Base-by-base conservation (phyloP, 2,888 invertebrate species). In the Galerucella nymphaeae region DNA sequence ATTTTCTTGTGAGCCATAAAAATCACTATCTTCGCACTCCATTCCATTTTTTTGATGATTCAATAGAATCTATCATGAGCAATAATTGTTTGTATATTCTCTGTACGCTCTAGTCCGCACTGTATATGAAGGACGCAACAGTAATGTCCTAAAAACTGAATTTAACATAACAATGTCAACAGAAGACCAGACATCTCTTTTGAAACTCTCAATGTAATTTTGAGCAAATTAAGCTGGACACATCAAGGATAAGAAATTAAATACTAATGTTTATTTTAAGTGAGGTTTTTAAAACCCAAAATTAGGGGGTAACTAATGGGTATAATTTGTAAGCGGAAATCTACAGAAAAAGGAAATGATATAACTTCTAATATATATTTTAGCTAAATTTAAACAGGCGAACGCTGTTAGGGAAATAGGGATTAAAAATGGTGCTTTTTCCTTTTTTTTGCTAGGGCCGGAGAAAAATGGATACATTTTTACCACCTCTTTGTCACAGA, bases 401-500 rank as follows among this genome's bases (percentile, higher is more conserved):
- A 53, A 53, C 18, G 53, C 16, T 16, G 48, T 48, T 6, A 48
- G 48, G 18, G 53, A 53, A 53, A 53, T 53, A 3, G 53, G 53
- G 53, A 53, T 53, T 53, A 53, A 53, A 53, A 53, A 53, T 53
- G 16, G 53, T 53, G 16, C 18, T 6, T 53, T 53, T 53, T 53
- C 18, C 18, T 30, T 8, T 30, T 8, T 30, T 5, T 5, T 53
- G 18, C 18, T 53, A 53, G 53, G 18, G 18, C 16, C 18, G 18
- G 53, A 53, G 53, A 53, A 53, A 53, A 53, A 53, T 53, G 53
- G 53, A 53, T 53, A 53, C 18, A 53, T 18, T 30, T 59, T 59
- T 59, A 59, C 59, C 59, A 38, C 59, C 59, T 38, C 59, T 59
- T 59, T 59, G 59, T 59, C 59, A 59, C 59, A 30, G 38, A 38